Conservation (phyloP, 2,797 vertebrate species). For the Rhadinocentrus ornatus region DNA sequence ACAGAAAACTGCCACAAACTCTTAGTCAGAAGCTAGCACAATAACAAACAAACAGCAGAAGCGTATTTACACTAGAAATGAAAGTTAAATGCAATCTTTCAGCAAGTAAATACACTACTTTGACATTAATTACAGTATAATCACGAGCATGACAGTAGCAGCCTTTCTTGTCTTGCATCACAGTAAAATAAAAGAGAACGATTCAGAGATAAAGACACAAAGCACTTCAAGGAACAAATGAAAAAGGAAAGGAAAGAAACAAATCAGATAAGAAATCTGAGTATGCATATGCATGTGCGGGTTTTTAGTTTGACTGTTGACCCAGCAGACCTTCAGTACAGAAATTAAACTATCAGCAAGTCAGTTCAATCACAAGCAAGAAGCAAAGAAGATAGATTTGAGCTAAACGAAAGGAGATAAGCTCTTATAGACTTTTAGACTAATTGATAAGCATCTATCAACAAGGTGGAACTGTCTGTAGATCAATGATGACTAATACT, state of each 20-base stretch:
- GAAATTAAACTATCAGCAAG: constrained; percentile 53
- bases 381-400: constrained; percentile 28
- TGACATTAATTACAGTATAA: constrained; percentile 37
- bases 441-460: constrained; percentile 58
- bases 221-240: constrained; percentile 1
- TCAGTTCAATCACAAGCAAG: constrained; percentile 46
- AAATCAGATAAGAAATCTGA: constrained; percentile 32
- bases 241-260: constrained; percentile 21
- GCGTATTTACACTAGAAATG: constrained; percentile 49
- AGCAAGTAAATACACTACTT: constrained; percentile 35
- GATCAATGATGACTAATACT: constrained; percentile 21
- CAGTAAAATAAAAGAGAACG: constrained; percentile 27
- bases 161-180: constrained; percentile 5
- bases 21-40: constrained; percentile 36
- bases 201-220: constrained; percentile 35
- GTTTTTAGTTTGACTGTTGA: constrained; percentile 53
- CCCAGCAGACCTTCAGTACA: constrained; percentile 39
- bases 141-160: constrained; percentile 23
- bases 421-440: constrained; percentile 19
- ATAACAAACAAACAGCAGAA: constrained; percentile 55
- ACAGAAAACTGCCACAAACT: constrained; percentile 36
- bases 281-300: not conserved
- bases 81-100: constrained; percentile 46
- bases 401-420: constrained; percentile 42
- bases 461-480: constrained; percentile 14